Evolutionary conservation across 2,797 vertebrate genomes (phyloP), one percentile per base, ranked within the genome.

Genomic region (Paratrypauchen microcephalus): DNA sequence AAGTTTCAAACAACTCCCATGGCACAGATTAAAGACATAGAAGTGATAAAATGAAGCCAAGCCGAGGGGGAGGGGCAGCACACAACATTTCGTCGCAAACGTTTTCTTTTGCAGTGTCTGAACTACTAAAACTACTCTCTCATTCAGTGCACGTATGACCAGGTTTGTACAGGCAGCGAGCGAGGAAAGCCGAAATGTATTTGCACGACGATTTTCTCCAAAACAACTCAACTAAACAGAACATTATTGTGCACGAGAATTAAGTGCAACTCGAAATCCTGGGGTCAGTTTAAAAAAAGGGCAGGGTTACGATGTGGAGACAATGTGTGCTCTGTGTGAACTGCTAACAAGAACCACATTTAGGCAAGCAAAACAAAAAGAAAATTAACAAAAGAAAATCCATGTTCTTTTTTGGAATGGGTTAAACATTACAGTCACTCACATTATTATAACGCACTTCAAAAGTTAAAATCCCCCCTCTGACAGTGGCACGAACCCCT

Each of bases 141-240:
- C 87, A 88, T 86, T 93, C 92, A 94, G 91, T 93, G 92, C 92
- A 93, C 87, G 77, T 89, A 85, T 90, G 89, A 88, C 87, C 88
- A 74, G 73, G 70, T 81, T 79, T 87, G 80, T 87, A 88, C 90
- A 89, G 88, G 90, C 89, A 19, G 28, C 19, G n/a, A 61, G 59
- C 59, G 82, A 81, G 88, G 81, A 63, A 86, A 87, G 82, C 77
- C 68, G 79, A 78, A 77, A 81, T 77, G 78, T 83, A 72, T 86
- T 84, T 87, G 79, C 88, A 89, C 85, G 87, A 75, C 76, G 85
- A 84, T 83, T 81, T 76, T 77, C 55, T 70, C 82, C 85, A 82
- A 81, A 77, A 82, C 83, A 81, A 80, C 79, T 79, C 24, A 81
- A 71, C 47, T 79, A 74, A 84, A 73, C 26, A 47, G 57, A 71